Evolutionary conservation across 1,140 invertebrate species (phyloP), one percentile per base, ranked within the genome.

Genomic region (Vanessa tameamea): DNA sequence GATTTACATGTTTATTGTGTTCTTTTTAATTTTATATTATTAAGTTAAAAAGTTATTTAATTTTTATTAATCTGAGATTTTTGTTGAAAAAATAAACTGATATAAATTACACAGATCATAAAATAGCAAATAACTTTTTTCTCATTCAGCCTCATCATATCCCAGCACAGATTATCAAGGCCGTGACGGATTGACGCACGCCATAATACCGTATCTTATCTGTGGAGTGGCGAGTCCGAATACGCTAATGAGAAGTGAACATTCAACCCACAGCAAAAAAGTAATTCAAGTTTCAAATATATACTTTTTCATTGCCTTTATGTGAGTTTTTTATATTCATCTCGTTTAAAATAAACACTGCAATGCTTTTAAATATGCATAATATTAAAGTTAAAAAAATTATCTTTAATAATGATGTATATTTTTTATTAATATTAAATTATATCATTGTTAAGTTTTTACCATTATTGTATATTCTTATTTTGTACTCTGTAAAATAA

Each of bases 131-230:
- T 15, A n/a, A 20, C n/a, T 47, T 57, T 26, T 69, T 57, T 69
- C 26, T 59, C 16, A 57, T 57, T 23, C 26, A 53, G 16, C 23
- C 50, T 61, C 31, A 31, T 13, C 3, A 13, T 61, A 31, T 61
- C 14, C 53, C n/a, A 55, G 57, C 59, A 66, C 63, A 65, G 68
- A 69, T 66, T 64, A 50, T 63, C 70, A 73, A 78, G 77, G 78
- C 74, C 78, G 82, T 78, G 77, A 80, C 76, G 81, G 79, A 78
- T 79, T 83, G 85, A 85, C 82, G 82, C 80, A 80, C 77, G 59
- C 61, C 14, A 43, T 55, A 20, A 37, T 26, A 16, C 55, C 48
- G 48, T 81, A 79, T 78, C 71, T 77, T 85, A 80, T 84, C 82
- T 51, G 13, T 81, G 37, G 76, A 84, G 82, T 86, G 78, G 64